phyloP scores from a whole-genome alignment of 1,140 invertebrate genomes.

The Pararge aegeria region DNA sequence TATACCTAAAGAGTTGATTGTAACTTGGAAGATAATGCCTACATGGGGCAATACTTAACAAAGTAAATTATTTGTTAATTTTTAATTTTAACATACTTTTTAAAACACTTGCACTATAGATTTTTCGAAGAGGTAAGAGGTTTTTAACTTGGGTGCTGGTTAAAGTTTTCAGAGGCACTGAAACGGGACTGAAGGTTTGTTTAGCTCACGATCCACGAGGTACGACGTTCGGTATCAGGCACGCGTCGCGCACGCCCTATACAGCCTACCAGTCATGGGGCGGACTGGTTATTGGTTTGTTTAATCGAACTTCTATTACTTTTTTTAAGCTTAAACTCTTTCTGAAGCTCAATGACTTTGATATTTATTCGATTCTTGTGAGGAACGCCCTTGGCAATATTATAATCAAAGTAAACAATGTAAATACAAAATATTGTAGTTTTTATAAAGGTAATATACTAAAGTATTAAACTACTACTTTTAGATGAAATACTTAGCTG shows the following conservation, averaged over 20 bases:
- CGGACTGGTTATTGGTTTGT: conserved; percentile 9
- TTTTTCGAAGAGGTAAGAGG: not conserved
- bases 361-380: not conserved
- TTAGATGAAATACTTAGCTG: too few relatives aligned
- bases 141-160: not conserved
- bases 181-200: conserved; percentile 13
- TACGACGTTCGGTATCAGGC: conserved; percentile 20
- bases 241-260: conserved; percentile 16
- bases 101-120: too few relatives aligned
- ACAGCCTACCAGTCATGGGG: conserved; percentile 13
- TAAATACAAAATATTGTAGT: too few relatives aligned
- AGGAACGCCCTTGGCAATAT: too few relatives aligned
- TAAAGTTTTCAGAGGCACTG: not conserved
- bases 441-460: too few relatives aligned
- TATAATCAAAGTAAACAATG: too few relatives aligned
- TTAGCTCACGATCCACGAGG: conserved; percentile 22
- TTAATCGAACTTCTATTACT: conserved; percentile 19
- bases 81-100: not conserved
- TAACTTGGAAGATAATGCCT: too few relatives aligned
- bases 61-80: too few relatives aligned
- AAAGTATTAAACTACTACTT: too few relatives aligned
- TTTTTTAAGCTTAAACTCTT: too few relatives aligned
- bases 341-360: not conserved
- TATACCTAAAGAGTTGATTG: too few relatives aligned
- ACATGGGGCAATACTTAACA: too few relatives aligned